A percentile compares a stretch with the other conserved stretches of the same genome.
Evolutionary conservation across 37 sponge, comb jelly and placozoan species (phyloP).

Genomic region (Tethya wilhelma): DNA sequence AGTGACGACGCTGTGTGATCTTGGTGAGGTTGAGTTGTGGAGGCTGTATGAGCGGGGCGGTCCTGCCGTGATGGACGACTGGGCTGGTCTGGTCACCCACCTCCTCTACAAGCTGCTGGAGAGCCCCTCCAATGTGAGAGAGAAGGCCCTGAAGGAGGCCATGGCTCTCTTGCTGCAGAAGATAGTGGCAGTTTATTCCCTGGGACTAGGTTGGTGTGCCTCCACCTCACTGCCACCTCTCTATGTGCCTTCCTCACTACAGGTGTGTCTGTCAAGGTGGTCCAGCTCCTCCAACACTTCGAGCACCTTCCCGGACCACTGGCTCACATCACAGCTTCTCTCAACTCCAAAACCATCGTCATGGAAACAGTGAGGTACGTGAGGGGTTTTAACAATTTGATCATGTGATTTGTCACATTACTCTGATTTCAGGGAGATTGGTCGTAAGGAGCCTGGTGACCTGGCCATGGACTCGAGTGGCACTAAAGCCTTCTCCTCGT

Average conservation of each 20-base stretch:
- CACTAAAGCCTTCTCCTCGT: conserved; percentile 68
- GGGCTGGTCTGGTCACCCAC: conserved; percentile 58
- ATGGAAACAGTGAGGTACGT: conserved; percentile 71
- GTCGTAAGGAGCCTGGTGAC: conserved; percentile 72
- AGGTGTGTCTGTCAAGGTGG: conserved; percentile 87
- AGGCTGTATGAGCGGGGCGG: conserved; percentile 85
- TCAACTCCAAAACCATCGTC: conserved; percentile 51
- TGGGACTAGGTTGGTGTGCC: conserved; percentile 6
- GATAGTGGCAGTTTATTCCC: conserved; percentile 73
- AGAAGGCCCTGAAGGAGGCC: conserved; percentile 59
- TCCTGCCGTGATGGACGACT: conserved; percentile 60
- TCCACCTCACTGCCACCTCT: background rate
- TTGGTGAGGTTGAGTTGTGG: too few species aligned
- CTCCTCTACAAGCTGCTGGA: conserved; percentile 93
- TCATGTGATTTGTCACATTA: background rate
- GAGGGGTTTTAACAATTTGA: background rate
- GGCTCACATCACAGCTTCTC: conserved; percentile 36
- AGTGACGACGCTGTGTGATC: too few species aligned
- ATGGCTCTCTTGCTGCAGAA: conserved; percentile 73
- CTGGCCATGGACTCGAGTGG: conserved; percentile 84
- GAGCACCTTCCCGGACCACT: conserved; percentile 80
- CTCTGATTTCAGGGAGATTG: conserved; percentile 52
- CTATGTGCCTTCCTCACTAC: background rate
- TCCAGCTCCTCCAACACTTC: conserved; percentile 90
- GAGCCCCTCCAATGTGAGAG: conserved; percentile 51